phyloP scores from a whole-genome alignment of 2,113 vertebrate genomes.

The Sigmodon hispidus region DNA sequence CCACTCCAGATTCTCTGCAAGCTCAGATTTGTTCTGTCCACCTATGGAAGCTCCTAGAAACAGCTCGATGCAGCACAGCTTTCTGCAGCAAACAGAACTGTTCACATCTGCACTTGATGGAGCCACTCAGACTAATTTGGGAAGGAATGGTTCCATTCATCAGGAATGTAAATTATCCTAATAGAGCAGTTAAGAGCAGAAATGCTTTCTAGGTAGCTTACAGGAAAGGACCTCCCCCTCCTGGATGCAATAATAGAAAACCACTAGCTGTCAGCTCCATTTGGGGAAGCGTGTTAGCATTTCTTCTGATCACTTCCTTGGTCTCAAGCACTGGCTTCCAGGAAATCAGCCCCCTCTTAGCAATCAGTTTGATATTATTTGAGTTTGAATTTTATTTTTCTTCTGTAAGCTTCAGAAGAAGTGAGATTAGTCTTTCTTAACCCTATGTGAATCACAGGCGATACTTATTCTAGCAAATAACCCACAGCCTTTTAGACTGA shows the following conservation, averaged over 20 bases:
- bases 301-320: not conserved
- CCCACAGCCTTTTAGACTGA: slow-evolving; percentile 23
- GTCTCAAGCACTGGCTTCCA: slow-evolving; percentile 55
- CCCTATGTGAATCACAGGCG: not conserved
- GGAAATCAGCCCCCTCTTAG: slow-evolving; percentile 70
- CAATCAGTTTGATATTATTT: slow-evolving; percentile 43
- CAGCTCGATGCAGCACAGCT: not conserved
- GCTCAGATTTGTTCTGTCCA: not conserved
- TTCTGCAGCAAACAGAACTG: not conserved
- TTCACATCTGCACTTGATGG: slow-evolving; percentile 1
- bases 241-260: slow-evolving; percentile 66
- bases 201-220: slow-evolving; percentile 75
- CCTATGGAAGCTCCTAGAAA: not conserved
- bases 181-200: slow-evolving; percentile 63
- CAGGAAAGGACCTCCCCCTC: slow-evolving; percentile 66
- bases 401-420: slow-evolving; percentile 42
- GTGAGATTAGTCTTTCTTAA: slow-evolving; percentile 25
- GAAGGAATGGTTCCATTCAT: slow-evolving; percentile 56
- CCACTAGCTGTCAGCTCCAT: slow-evolving; percentile 66
- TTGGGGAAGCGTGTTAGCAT: slow-evolving; percentile 68
- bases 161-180: slow-evolving; percentile 66
- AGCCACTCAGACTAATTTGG: slow-evolving; percentile 3
- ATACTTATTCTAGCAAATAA: not conserved
- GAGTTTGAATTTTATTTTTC: slow-evolving; percentile 58
- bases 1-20: not conserved